Percentiles rank a stretch among this genome's conserved stretches.
These are phyloP conservation scores for Neodiprion lecontei DNA, from an alignment of 1,140 invertebrate genomes.

Conservation along the genomic window DNA sequence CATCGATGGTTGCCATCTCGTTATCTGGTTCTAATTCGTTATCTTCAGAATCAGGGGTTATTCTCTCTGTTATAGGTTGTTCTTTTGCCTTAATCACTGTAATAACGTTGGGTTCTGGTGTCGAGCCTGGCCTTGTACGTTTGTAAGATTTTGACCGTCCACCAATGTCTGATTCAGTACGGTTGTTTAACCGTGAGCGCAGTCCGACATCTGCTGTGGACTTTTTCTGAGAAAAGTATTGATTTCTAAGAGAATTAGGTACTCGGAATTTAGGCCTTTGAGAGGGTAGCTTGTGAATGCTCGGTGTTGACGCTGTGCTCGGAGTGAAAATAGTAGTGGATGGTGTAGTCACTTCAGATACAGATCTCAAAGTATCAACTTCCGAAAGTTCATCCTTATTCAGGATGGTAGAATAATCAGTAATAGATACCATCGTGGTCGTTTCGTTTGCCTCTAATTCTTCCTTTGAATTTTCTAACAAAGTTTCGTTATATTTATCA, in stretches of 20 bases:
- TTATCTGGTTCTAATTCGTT: not conserved
- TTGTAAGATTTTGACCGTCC: slow-evolving; percentile 22
- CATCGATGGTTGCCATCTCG: not conserved
- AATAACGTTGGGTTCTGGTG: slow-evolving; percentile 42
- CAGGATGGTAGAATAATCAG: not conserved
- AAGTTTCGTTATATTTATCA: slow-evolving; percentile 5
- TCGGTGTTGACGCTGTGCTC: not conserved
- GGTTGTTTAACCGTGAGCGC: not conserved
- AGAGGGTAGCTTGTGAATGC: not conserved
- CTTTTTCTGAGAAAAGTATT: slow-evolving; percentile 19
- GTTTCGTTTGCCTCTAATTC: slow-evolving; percentile 8
- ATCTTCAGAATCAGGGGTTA: not conserved
- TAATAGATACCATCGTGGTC: not conserved
- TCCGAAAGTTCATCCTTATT: slow-evolving; percentile 37
- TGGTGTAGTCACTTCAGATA: slow-evolving; percentile 8
- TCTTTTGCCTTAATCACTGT: slow-evolving; percentile 27
- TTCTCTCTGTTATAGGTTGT: slow-evolving; percentile 22
- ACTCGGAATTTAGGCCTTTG: slow-evolving; percentile 23
- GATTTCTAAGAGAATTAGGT: slow-evolving; percentile 32
- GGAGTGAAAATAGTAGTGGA: not conserved
- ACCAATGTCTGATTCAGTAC: slow-evolving; percentile 26
- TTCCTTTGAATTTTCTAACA: not conserved
- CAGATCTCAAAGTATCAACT: slow-evolving; percentile 30
- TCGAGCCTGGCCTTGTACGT: slow-evolving; percentile 8
- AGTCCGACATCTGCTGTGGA: slow-evolving; percentile 17